These are phyloP conservation scores for Drosophila fulvimacula DNA, from an alignment of 2,888 invertebrate species.

Conservation along the genomic window DNA sequence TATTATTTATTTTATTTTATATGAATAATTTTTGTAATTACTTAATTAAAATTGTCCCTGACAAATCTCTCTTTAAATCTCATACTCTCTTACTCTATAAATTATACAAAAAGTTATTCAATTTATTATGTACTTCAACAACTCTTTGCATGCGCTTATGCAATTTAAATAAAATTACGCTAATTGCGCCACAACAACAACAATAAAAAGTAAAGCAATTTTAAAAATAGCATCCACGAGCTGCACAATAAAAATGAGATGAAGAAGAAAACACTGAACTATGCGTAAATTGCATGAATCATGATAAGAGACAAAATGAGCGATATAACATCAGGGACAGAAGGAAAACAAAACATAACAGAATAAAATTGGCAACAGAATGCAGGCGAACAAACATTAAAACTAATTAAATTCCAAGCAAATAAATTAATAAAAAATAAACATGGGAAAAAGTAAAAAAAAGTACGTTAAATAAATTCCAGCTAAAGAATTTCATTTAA, in stretches of 20 bases:
- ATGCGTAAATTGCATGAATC: slow-evolving; percentile 31
- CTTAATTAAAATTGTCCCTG: not conserved
- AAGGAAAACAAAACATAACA: slow-evolving; percentile 13
- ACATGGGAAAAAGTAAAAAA: slow-evolving; percentile 27
- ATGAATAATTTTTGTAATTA: not conserved
- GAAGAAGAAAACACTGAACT: not conserved
- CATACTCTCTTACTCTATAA: not conserved
- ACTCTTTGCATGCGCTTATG: slow-evolving; percentile 7
- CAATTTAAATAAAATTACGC: slow-evolving; percentile 24
- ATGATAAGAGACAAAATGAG: slow-evolving; percentile 13
- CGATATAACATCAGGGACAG: not conserved
- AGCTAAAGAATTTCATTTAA: slow-evolving; percentile 67
- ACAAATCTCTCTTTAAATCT: not conserved
- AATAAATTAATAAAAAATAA: slow-evolving; percentile 59
- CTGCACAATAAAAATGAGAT: slow-evolving; percentile 6
- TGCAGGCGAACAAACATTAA: slow-evolving; percentile 47
- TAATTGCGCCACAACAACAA: slow-evolving; percentile 11
- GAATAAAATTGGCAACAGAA: slow-evolving; percentile 23
- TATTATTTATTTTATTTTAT: not conserved
- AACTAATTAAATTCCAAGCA: slow-evolving; percentile 59
- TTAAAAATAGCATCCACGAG: not conserved
- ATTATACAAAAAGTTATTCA: not conserved
- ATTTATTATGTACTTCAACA: not conserved
- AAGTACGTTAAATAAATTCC: slow-evolving; percentile 20
- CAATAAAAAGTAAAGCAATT: not conserved